Percentiles rank a stretch among this genome's conserved stretches.
Evolutionary conservation across 1,140 invertebrate species (phyloP).

Genomic region (Diachasmimorpha longicaudata): DNA sequence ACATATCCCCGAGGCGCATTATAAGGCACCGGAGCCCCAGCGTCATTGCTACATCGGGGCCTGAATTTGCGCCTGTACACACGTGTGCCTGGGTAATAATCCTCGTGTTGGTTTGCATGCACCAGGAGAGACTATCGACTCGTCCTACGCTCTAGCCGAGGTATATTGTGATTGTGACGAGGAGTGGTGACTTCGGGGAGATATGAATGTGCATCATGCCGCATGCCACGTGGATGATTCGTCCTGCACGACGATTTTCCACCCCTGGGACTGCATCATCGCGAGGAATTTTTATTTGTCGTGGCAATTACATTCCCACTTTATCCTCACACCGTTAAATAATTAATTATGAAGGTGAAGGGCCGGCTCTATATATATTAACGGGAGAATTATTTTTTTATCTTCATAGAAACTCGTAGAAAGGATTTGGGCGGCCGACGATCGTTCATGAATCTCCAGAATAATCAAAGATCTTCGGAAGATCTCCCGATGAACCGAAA

Average conservation of each 20-base stretch:
- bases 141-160: neutral
- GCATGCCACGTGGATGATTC: neutral
- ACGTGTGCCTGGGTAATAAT: neutral
- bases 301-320: too few species aligned
- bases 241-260: neutral
- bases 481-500: too few species aligned
- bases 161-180: too few species aligned
- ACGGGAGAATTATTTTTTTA: too few species aligned
- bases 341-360: too few species aligned
- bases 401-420: too few species aligned
- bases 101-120: neutral
- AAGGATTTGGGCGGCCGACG: too few species aligned
- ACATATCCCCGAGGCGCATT: slow-evolving; percentile 18
- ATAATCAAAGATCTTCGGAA: too few species aligned
- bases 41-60: neutral
- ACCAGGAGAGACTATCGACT: neutral
- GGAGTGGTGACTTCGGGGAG: neutral
- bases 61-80: neutral
- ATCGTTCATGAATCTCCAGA: too few species aligned
- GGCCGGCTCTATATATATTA: too few species aligned
- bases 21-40: neutral
- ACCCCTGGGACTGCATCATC: neutral
- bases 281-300: neutral
- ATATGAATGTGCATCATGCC: neutral
- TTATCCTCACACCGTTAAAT: too few species aligned